A percentile compares a stretch with the other conserved stretches of the same genome.
phyloP scores from a whole-genome alignment of 2,113 vertebrate species.

The Bothrops jararaca region DNA sequence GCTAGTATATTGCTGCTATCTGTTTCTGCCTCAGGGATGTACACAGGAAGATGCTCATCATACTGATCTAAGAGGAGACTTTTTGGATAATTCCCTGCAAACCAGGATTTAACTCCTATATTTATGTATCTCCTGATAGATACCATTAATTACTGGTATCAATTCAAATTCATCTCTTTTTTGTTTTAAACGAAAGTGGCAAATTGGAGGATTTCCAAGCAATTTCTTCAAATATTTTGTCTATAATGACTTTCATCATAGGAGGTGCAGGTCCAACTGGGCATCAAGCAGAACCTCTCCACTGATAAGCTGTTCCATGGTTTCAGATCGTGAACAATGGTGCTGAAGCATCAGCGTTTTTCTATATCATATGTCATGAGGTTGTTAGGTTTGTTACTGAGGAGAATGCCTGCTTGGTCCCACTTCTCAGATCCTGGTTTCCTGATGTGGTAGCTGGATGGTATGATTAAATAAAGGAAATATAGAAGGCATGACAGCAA shows the following conservation, averaged over 20 bases:
- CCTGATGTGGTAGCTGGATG: neutral
- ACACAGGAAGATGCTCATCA: neutral
- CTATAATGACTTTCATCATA: neutral
- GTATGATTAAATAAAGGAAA: neutral
- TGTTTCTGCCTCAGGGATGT: neutral
- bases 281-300: neutral
- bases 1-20: neutral
- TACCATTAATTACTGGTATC: neutral
- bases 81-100: neutral
- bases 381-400: neutral
- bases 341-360: neutral
- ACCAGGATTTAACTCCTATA: neutral
- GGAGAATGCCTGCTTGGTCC: neutral
- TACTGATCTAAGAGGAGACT: neutral
- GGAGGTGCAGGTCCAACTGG: neutral
- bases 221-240: neutral
- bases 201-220: neutral
- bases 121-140: neutral
- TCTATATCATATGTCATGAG: neutral
- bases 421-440: neutral
- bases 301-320: neutral
- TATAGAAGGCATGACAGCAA: neutral
- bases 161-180: neutral
- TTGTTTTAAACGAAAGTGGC: neutral
- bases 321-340: neutral